A percentile compares a stretch with the other conserved stretches of the same genome.
phyloP scores from a whole-genome alignment of 1,140 invertebrate genomes.

The silkworm (Bombyx mori) region ASM3026992v2 NC_085116.1:6395501-6396000 shows the following conservation, averaged over 20 bases:
- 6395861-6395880: not conserved
- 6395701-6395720: too few species aligned
- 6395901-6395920: not conserved
- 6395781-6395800: not conserved
- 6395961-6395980: too few species aligned
- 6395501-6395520: slow-evolving; percentile 50
- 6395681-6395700: too few species aligned
- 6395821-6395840: not conserved
- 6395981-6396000: too few species aligned
- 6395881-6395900: slow-evolving; percentile 1
- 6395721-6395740: too few species aligned
- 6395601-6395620: slow-evolving; percentile 18
- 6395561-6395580: slow-evolving; percentile 16
- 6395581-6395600: slow-evolving; percentile 23
- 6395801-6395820: not conserved
- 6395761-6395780: slow-evolving; percentile 2
- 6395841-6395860: slow-evolving; percentile 1
- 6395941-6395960: too few species aligned
- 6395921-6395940: too few species aligned
- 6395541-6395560: slow-evolving; percentile 30
- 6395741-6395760: not conserved
- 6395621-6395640: slow-evolving; percentile 23
- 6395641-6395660: slow-evolving; percentile 8
- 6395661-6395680: not conserved
- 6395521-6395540: slow-evolving; percentile 42